Evolutionary conservation across 2,888 invertebrate genomes (phyloP).

Genomic region (Falcaria lacertinaria): DNA sequence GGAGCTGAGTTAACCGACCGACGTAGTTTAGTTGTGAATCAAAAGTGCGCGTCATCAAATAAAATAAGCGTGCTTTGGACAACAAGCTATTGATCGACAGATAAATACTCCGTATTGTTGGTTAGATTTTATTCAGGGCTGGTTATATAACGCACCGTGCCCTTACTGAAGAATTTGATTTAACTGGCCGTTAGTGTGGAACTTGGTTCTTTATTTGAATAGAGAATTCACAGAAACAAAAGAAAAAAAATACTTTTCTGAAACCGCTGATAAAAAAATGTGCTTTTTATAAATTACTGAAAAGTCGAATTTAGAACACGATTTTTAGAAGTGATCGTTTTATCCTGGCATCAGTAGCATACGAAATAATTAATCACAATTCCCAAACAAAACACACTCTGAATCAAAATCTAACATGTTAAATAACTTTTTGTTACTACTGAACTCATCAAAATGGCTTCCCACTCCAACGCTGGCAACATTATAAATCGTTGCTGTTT

Average conservation of each 20-base stretch:
- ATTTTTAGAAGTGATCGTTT: conserved; percentile 23
- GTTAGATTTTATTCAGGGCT: not conserved
- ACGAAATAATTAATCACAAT: conserved; percentile 62
- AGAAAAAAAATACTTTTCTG: too few relatives aligned
- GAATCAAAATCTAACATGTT: conserved; percentile 40
- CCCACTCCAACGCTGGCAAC: conserved; percentile 44
- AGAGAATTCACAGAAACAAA: too few relatives aligned
- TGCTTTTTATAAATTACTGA: too few relatives aligned
- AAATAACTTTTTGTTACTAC: conserved; percentile 61
- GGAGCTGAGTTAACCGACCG: conserved; percentile 19
- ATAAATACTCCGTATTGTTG: conserved; percentile 21
- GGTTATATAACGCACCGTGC: too few relatives aligned
- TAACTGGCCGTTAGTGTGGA: too few relatives aligned
- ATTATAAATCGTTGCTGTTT: conserved; percentile 60
- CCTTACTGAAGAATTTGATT: too few relatives aligned
- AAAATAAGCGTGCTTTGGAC: conserved; percentile 30
- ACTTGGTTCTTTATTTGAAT: too few relatives aligned
- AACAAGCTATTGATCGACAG: conserved; percentile 15
- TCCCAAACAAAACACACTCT: conserved; percentile 31
- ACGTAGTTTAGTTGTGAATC: conserved; percentile 17
- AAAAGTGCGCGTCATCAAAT: conserved; percentile 42
- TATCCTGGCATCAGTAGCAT: conserved; percentile 30
- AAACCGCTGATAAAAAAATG: too few relatives aligned
- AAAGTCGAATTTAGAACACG: too few relatives aligned
- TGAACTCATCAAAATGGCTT: conserved; percentile 59